Conservation (phyloP, 2,888 invertebrate species). For the Cryptus viduatorius region DNA sequence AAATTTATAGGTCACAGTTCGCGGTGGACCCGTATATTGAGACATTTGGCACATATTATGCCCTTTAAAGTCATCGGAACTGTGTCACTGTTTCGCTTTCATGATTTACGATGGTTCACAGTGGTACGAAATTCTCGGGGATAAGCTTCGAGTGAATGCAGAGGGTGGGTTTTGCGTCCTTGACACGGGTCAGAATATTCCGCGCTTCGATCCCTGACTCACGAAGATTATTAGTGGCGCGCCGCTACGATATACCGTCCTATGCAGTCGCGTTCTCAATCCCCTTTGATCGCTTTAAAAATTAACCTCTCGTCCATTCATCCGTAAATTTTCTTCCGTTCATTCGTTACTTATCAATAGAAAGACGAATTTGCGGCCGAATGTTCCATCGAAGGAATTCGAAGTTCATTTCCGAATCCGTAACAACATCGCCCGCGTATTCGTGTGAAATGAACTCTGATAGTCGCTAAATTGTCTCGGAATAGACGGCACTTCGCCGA, state of each 20-base stretch:
- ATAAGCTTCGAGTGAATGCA: slow-evolving; percentile 47
- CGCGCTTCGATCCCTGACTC: slow-evolving; percentile 44
- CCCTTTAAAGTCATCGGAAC: slow-evolving; percentile 3
- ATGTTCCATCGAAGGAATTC: no score
- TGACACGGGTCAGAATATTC: slow-evolving; percentile 51
- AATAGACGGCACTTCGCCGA: background rate
- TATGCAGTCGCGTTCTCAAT: background rate
- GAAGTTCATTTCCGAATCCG: no score
- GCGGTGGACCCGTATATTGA: background rate
- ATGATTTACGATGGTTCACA: slow-evolving; percentile 35
- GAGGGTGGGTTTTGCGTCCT: slow-evolving; percentile 42
- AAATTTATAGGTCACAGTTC: slow-evolving; percentile 31
- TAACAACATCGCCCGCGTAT: background rate
- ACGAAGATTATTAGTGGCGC: slow-evolving; percentile 17
- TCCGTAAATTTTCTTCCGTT: no score
- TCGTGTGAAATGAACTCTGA: background rate
- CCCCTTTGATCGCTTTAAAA: no score
- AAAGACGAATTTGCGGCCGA: no score
- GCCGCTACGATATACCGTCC: background rate
- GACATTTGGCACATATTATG: background rate
- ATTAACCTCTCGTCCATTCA: no score
- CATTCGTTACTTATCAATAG: no score
- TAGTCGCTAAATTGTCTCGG: background rate
- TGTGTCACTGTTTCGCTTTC: slow-evolving; percentile 14
- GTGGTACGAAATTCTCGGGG: slow-evolving; percentile 41